Percentiles rank a stretch among this genome's conserved stretches.
Evolutionary conservation across 2,797 vertebrate genomes (phyloP).

Genomic region (Stomatorhinus walkeri): DNA sequence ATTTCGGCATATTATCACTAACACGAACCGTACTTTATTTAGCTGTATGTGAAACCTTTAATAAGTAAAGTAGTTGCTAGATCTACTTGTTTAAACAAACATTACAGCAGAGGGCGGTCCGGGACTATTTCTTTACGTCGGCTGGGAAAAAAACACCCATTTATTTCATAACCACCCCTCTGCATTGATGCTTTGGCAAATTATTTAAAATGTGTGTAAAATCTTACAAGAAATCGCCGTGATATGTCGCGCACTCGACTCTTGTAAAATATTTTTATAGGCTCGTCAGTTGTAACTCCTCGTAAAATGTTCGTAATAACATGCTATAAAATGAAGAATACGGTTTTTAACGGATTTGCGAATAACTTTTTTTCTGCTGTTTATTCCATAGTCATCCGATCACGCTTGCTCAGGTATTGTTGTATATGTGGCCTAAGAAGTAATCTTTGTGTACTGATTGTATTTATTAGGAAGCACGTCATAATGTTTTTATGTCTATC

Average conservation of each 20-base stretch:
- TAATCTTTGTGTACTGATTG: slow-evolving; percentile 54
- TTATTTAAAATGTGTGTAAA: slow-evolving; percentile 48
- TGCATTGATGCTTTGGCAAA: slow-evolving; percentile 40
- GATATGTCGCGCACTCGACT: slow-evolving; percentile 51
- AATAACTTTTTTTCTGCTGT: slow-evolving; percentile 50
- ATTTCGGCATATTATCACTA: slow-evolving; percentile 48
- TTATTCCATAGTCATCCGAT: slow-evolving; percentile 39
- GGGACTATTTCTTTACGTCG: slow-evolving; percentile 68
- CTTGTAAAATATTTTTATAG: slow-evolving; percentile 69
- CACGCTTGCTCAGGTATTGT: slow-evolving; percentile 23
- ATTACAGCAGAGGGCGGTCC: slow-evolving; percentile 34
- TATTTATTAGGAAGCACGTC: slow-evolving; percentile 81
- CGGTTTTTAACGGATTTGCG: slow-evolving; percentile 50
- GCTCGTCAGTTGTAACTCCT: slow-evolving; percentile 59
- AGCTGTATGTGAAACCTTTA: slow-evolving; percentile 1
- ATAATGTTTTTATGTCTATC: slow-evolving; percentile 91
- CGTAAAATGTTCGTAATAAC: slow-evolving; percentile 74
- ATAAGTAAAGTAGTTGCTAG: slow-evolving; percentile 10
- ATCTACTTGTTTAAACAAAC: slow-evolving; percentile 26
- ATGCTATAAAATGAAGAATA: slow-evolving; percentile 62
- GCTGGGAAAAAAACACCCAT: slow-evolving; percentile 36
- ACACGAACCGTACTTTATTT: slow-evolving; percentile 1
- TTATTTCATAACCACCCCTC: slow-evolving; percentile 34
- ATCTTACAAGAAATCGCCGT: slow-evolving; percentile 52
- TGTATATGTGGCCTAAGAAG: slow-evolving; percentile 38